phyloP scores from a whole-genome alignment of 2,113 vertebrate species.

The Paraplagusia blochii region DNA sequence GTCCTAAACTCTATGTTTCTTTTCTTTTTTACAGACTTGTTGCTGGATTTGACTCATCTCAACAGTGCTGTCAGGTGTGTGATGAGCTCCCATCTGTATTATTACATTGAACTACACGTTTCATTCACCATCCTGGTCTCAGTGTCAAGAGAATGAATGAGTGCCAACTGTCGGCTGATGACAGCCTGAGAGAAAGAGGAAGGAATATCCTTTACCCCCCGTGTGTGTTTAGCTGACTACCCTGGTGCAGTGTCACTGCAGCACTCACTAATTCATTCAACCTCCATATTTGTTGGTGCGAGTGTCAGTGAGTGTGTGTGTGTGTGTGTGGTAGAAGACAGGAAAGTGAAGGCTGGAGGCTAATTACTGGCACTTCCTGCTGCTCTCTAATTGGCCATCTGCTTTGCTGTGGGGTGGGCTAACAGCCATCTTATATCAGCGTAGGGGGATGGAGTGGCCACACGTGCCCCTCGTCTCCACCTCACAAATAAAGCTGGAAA shows the following conservation, averaged over 20 bases:
- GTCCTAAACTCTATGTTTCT: neutral
- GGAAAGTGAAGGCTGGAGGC: constrained; percentile 58
- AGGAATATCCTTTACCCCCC: constrained; percentile 66
- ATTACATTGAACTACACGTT: neutral
- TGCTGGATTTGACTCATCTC: constrained; percentile 14
- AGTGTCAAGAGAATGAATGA: no score
- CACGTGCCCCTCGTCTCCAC: constrained; percentile 7
- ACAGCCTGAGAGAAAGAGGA: constrained; percentile 47
- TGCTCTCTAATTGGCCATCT: constrained; percentile 77
- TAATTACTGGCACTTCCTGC: constrained; percentile 73
- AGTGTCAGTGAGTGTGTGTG: constrained; percentile 30
- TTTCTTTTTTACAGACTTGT: constrained; percentile 15
- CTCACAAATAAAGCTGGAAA: constrained; percentile 22
- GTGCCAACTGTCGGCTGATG: constrained; percentile 42
- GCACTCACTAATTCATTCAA: constrained; percentile 71
- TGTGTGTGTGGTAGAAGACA: constrained; percentile 40
- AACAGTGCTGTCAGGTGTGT: constrained; percentile 15
- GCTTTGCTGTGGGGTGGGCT: constrained; percentile 66
- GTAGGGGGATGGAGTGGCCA: constrained; percentile 41
- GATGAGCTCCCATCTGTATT: neutral
- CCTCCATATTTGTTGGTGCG: constrained; percentile 65
- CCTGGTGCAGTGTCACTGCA: constrained; percentile 68
- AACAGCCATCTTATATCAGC: constrained; percentile 65
- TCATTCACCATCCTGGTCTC: constrained; percentile 3
- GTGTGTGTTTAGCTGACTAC: constrained; percentile 42